These are phyloP conservation scores for Nycticryphes semicollaris DNA, from an alignment of 2,113 vertebrate genomes.

Conservation along the genomic window DNA sequence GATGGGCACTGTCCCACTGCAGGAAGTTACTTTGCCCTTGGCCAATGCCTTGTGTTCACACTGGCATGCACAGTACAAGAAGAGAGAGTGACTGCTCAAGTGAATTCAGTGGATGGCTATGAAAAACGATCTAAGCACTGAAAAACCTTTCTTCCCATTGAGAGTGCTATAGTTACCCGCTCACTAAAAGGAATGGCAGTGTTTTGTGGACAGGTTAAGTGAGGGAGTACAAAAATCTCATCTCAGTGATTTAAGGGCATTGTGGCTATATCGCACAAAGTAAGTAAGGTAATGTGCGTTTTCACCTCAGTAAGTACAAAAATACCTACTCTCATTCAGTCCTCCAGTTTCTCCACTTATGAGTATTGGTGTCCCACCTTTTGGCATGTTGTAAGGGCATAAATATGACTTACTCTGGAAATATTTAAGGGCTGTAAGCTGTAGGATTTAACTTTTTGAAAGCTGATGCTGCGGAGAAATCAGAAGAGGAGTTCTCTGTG, in stretches of 20 bases:
- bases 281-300: neutral
- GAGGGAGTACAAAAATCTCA: neutral
- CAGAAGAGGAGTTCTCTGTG: neutral
- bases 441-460: neutral
- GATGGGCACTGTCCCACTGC: no score
- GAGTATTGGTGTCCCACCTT: neutral
- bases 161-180: neutral
- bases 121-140: neutral
- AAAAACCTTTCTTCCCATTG: neutral
- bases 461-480: accelerated
- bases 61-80: neutral
- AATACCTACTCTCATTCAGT: neutral
- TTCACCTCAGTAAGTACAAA: neutral
- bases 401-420: neutral
- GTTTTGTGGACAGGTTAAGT: neutral
- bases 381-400: neutral
- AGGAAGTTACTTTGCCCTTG: neutral
- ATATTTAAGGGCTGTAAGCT: neutral
- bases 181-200: neutral
- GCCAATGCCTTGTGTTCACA: accelerated
- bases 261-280: neutral
- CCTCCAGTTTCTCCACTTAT: neutral
- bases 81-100: neutral
- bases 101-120: neutral
- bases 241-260: neutral